Conservation (phyloP, 1,140 invertebrate genomes). For the Pectinophora gossypiella region DNA sequence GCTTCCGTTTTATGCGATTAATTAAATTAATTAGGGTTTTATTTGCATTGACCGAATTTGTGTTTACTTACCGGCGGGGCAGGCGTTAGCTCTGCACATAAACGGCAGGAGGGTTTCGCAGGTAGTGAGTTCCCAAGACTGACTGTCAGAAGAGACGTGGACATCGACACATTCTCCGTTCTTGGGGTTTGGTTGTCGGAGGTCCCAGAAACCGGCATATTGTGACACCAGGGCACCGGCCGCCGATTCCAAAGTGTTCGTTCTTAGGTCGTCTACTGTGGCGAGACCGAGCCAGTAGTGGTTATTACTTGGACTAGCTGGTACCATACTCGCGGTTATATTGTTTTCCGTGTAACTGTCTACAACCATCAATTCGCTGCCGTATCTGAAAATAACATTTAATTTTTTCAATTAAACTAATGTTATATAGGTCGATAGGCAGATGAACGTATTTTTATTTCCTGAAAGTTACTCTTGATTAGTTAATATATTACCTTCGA, state of each 20-base stretch:
- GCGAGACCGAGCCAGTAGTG: constrained; percentile 93
- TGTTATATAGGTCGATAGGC: no score
- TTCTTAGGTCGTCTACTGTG: constrained; percentile 92
- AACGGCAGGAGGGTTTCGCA: constrained; percentile 96
- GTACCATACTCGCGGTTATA: constrained; percentile 87
- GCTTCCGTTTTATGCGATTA: constrained; percentile 8
- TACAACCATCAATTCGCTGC: constrained; percentile 92
- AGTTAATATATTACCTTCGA: constrained; percentile 81
- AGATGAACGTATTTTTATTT: neutral
- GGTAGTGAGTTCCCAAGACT: constrained; percentile 94
- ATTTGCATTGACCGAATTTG: neutral
- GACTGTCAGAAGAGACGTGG: constrained; percentile 84
- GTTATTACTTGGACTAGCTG: constrained; percentile 76
- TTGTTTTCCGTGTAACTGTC: constrained; percentile 94
- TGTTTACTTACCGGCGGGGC: constrained; percentile 84
- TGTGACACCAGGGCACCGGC: constrained; percentile 93
- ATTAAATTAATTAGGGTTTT: constrained; percentile 6
- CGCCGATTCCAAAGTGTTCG: constrained; percentile 95
- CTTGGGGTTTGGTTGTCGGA: constrained; percentile 89
- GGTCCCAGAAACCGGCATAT: constrained; percentile 94
- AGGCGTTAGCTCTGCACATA: constrained; percentile 94
- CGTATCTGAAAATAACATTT: constrained; percentile 81
- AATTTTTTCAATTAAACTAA: constrained; percentile 4
- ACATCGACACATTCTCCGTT: constrained; percentile 93
- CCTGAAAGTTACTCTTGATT: neutral